Evolutionary conservation across 2,113 vertebrate species (phyloP).

Genomic region (Oreochromis aureus): DNA sequence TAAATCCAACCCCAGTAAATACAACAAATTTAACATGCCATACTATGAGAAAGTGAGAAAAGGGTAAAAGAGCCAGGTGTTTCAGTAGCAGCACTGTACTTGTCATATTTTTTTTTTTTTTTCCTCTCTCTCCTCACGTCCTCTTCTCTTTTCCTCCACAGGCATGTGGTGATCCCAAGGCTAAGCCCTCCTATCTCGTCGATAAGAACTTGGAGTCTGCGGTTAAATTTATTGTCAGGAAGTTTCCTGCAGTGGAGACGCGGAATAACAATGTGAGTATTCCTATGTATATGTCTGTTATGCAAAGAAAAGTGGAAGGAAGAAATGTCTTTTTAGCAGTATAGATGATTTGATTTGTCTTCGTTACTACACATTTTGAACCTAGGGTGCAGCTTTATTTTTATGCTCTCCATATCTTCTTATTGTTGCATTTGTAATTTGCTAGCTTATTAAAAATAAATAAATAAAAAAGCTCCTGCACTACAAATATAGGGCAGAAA

Average conservation of each 20-base stretch:
- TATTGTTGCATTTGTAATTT: not conserved
- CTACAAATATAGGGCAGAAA: accelerated
- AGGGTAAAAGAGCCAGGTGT: not conserved
- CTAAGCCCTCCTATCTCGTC: slow-evolving; percentile 96
- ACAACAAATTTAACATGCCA: slow-evolving; percentile 11
- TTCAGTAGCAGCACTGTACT: not conserved
- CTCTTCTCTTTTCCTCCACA: not conserved
- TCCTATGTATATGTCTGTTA: not conserved
- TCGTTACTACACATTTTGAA: not conserved
- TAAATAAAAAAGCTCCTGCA: not conserved
- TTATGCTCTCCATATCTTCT: not conserved
- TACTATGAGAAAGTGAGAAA: not conserved
- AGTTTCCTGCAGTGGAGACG: slow-evolving; percentile 96
- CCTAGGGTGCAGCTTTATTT: not conserved
- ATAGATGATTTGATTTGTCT: not conserved
- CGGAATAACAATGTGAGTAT: slow-evolving; percentile 97
- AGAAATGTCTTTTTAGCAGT: not conserved
- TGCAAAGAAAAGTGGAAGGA: not conserved
- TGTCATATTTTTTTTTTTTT: not conserved
- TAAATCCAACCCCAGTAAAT: not conserved
- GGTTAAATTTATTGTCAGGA: slow-evolving; percentile 98
- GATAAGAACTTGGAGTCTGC: slow-evolving; percentile 98
- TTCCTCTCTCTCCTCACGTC: not conserved
- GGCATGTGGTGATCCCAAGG: slow-evolving; percentile 98
- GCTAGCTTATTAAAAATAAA: not conserved